phyloP scores from a whole-genome alignment of 1,140 invertebrate genomes.

The Dysdera silvatica region DNA sequence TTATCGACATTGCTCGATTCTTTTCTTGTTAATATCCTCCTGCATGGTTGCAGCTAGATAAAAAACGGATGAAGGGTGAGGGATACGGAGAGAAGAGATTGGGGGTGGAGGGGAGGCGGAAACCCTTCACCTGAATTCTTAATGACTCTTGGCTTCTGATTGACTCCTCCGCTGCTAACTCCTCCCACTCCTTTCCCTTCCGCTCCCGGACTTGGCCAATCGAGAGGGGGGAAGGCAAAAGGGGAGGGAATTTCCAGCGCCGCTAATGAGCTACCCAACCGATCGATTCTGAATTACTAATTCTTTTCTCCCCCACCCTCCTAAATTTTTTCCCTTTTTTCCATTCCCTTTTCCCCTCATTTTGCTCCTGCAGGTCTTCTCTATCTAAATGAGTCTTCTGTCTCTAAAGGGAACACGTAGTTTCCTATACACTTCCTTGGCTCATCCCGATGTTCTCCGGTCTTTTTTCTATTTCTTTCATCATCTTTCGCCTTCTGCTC shows the following conservation, averaged over 20 bases:
- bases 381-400: not conserved
- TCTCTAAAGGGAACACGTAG: too few relatives aligned
- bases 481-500: constrained; percentile 11
- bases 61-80: too few relatives aligned
- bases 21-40: too few relatives aligned
- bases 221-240: constrained; percentile 14
- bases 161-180: constrained; percentile 25
- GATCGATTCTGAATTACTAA: constrained; percentile 28
- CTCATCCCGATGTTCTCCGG: not conserved
- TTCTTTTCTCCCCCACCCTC: constrained; percentile 15
- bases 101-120: too few relatives aligned
- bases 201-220: constrained; percentile 29
- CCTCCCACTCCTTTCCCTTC: constrained; percentile 25
- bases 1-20: too few relatives aligned
- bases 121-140: constrained; percentile 30
- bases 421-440: too few relatives aligned
- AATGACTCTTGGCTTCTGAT: constrained; percentile 29
- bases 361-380: constrained; percentile 7
- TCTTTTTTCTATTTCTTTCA: not conserved
- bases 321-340: constrained; percentile 12
- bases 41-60: too few relatives aligned
- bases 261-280: constrained; percentile 15
- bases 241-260: constrained; percentile 17
- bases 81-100: too few relatives aligned
- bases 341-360: not conserved